Evolutionary conservation across 2,113 vertebrate genomes (phyloP), one percentile per base, ranked within the genome.

Genomic region (Crotophaga sulcirostris): DNA sequence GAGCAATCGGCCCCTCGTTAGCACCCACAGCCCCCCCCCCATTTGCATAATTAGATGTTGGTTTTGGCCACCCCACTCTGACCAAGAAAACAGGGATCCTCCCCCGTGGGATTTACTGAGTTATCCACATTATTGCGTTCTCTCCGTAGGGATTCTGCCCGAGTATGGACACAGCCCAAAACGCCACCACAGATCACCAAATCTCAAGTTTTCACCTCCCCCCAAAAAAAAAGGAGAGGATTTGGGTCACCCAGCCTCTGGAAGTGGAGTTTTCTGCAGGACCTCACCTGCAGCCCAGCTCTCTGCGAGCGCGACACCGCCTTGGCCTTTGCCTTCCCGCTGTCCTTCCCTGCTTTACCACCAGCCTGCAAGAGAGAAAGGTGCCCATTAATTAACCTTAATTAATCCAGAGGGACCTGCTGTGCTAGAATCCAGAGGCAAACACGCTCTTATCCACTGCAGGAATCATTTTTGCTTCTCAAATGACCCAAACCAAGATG

Each of bases 341-440:
- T 99, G 98, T 99, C 99, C 96, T 99, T 99, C 94, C 99, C 99
- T 95, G 99, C 99, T 97, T 99, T 99, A 68, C 99, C 99, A 70
- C 99, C 99, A 98, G 99, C 99, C 99, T 99, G 96, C 26, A 36
- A 69, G 92, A 75, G 33, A 93, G 44, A 86, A 89, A 94, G 7
- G 9, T 8, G 7, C 28, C 42, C 12, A 0, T 58, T 89, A 82
- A 89, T 94, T 73, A 80, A 70, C 5, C 28, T n/a, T 77, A 76
- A 90, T 88, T 69, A 90, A 69, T 18, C 5, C 74, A 31, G 28
- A 59, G 44, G 44, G n/a, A 49, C 17, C 31, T 25, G n/a, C 89
- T 29, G 47, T 31, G 2, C 34, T 18, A 8, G 66, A 36, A 89
- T 40, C 58, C 24, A 34, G 34, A n/a, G 11, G 59, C 49, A 13